Evolutionary conservation across 2,888 invertebrate genomes (phyloP), one percentile per base, ranked within the genome.

Genomic region (Oscheius sp.): DNA sequence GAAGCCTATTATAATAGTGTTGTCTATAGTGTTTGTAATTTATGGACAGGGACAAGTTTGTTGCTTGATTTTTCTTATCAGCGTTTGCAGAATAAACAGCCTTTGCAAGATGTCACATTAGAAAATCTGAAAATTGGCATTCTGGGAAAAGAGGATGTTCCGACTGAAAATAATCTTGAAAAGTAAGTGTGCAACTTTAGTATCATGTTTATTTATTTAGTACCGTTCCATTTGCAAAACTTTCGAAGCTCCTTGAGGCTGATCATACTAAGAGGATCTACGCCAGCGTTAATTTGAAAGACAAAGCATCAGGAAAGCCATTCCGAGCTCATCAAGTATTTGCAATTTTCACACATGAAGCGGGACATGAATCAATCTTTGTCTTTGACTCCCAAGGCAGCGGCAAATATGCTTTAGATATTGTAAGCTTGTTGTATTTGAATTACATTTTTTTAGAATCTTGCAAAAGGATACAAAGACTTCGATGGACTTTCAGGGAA

Each of bases 191-290:
- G 6, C 26, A 28, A 12, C 12, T 50, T 0, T 22, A 4, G 5
- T 26, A 33, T 41, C 9, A 14, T 32, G n/a, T n/a, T 14, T 28
- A 63, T 8, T 32, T 47, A 32, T 65, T 47, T 24, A 92, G 92
- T 73, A 89, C 95, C 4, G 87, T 89, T 0, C 91, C 91, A 85
- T 93, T 93, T 1, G 90, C 91, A 71, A 92, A 92, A 85, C 87
- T 94, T 32, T 82, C 89, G 0, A 90, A 90, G 49, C 88, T 89
- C 9, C 88, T 95, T 20, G 91, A 92, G 80, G 94, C 93, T 5
- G 96, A 97, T 88, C 91, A 91, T 77, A 91, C 94, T 81, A 95
- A 96, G 87, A 93, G 93, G 88, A 88, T 98, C 68, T 89, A 92
- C 0, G 89, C 95, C 78, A 92, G 92, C 87, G 93, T 94, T 86